Evolutionary conservation across 2,888 invertebrate species (phyloP).

Genomic region (Stenolophus ochropezus): DNA sequence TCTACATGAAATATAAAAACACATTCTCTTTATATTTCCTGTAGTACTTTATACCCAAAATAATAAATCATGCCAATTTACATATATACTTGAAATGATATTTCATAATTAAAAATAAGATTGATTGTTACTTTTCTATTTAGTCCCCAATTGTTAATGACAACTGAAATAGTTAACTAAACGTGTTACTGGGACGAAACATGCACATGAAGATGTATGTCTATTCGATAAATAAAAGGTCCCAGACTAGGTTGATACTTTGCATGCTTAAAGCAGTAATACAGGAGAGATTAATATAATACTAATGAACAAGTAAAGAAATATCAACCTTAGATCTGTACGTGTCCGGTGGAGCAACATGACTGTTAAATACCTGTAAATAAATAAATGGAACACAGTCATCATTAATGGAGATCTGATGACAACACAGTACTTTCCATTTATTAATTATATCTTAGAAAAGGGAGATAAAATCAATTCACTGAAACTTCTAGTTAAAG

Average conservation of each 20-base stretch:
- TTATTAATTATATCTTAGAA: conserved; percentile 30
- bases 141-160: neutral
- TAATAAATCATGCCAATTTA: conserved; percentile 36
- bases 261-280: conserved; percentile 38
- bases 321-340: conserved; percentile 93
- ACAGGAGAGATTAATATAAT: conserved; percentile 6
- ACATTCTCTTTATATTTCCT: conserved; percentile 8
- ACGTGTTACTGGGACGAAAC: conserved; percentile 23
- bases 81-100: neutral
- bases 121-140: neutral
- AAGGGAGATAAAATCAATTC: conserved; percentile 49
- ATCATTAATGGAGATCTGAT: conserved; percentile 36
- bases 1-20: neutral
- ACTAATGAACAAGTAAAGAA: conserved; percentile 44
- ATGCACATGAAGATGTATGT: conserved; percentile 20
- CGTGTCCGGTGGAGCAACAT: conserved; percentile 94
- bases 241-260: conserved; percentile 45
- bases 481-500: conserved; percentile 44
- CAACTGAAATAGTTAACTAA: neutral
- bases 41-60: neutral
- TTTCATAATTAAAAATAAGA: neutral
- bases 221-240: conserved; percentile 19
- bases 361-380: conserved; percentile 96
- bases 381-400: conserved; percentile 66
- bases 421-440: conserved; percentile 35